These are phyloP conservation scores for Antechinus flavipes DNA, from an alignment of 2,113 vertebrate genomes.

Conservation along the genomic window DNA sequence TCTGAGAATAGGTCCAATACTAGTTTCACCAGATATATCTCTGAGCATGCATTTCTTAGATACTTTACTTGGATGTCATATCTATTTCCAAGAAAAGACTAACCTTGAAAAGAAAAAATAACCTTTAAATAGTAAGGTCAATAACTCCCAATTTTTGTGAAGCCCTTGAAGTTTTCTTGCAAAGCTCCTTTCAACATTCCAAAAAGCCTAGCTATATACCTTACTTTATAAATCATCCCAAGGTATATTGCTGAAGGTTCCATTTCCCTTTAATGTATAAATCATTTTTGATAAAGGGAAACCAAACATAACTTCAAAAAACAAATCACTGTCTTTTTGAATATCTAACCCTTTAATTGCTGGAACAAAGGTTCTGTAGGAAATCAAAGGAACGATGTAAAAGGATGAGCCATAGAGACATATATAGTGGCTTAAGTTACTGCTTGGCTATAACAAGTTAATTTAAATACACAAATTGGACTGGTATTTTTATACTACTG, in stretches of 20 bases:
- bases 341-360: not conserved
- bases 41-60: not conserved
- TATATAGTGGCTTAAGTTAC: not conserved
- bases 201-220: not conserved
- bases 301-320: not conserved
- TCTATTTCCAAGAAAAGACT: not conserved
- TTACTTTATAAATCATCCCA: not conserved
- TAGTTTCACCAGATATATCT: not conserved
- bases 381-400: not conserved
- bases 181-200: not conserved
- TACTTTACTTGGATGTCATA: not conserved
- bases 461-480: constrained; percentile 19
- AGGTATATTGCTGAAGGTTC: not conserved
- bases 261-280: not conserved
- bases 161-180: not conserved
- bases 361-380: not conserved
- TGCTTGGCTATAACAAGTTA: constrained; percentile 35
- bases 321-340: not conserved
- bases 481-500: constrained; percentile 71
- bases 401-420: not conserved
- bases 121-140: not conserved
- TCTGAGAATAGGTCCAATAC: not conserved
- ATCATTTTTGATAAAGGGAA: not conserved
- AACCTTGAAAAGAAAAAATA: not conserved
- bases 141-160: not conserved